These are phyloP conservation scores for Clunio marinus DNA, from an alignment of 2,888 invertebrate species.

Conservation along the genomic window DNA sequence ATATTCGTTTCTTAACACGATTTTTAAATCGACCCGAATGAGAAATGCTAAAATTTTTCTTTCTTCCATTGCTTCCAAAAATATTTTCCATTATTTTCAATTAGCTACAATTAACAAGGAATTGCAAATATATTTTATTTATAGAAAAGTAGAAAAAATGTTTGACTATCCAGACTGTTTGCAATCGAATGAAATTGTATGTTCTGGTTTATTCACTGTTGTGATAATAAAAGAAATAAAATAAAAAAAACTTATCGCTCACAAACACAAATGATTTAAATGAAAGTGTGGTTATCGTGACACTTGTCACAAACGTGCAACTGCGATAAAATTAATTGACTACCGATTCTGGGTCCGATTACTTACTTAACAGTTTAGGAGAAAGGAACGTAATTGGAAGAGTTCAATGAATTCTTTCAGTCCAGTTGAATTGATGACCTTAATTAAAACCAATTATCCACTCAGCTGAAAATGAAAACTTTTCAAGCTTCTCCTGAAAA, in stretches of 20 bases:
- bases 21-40: slow-evolving; percentile 27
- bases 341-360: no score
- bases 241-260: slow-evolving; percentile 1
- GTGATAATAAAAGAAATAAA: no score
- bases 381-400: no score
- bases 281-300: not conserved
- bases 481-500: no score
- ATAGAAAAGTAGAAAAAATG: no score
- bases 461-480: no score
- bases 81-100: slow-evolving; percentile 4
- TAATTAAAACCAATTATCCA: no score
- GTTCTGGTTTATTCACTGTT: no score
- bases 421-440: no score
- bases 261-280: not conserved
- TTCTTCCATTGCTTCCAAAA: not conserved
- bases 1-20: not conserved
- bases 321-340: slow-evolving; percentile 4
- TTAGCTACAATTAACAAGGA: not conserved
- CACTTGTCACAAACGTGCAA: slow-evolving; percentile 10
- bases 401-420: no score
- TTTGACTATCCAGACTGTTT: not conserved
- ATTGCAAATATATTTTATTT: no score
- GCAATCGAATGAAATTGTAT: not conserved
- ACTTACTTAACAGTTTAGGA: no score
- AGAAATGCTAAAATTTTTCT: slow-evolving; percentile 22